A percentile compares a stretch with the other conserved stretches of the same genome.
These are phyloP conservation scores for Notarius lentiginosus DNA, from an alignment of 2,113 vertebrate genomes.

Conservation along the genomic window DNA sequence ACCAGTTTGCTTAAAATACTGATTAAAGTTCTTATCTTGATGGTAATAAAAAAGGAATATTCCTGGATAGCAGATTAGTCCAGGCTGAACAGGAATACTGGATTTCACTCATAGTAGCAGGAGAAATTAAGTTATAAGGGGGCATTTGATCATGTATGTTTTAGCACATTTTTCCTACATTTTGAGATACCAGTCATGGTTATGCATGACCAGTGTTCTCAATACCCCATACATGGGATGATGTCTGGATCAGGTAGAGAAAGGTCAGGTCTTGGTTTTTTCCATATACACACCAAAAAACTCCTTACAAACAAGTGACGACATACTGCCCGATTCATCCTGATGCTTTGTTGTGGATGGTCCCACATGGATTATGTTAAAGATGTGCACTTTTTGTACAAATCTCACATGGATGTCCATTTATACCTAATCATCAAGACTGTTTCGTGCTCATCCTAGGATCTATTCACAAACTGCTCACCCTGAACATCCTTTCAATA, in stretches of 20 bases:
- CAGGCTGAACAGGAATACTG: background rate
- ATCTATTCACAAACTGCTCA: background rate
- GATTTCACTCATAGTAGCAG: background rate
- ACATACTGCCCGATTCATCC: background rate
- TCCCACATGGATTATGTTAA: background rate
- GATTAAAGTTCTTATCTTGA: background rate
- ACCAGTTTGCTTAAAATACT: background rate
- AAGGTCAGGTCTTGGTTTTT: background rate
- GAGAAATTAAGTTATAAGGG: background rate
- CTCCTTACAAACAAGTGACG: background rate
- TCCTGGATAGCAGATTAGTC: background rate
- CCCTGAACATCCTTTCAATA: background rate
- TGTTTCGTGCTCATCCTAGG: background rate
- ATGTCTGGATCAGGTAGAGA: background rate
- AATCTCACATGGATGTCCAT: background rate
- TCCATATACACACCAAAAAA: no score
- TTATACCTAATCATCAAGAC: background rate
- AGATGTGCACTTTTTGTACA: background rate
- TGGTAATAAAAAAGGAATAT: background rate
- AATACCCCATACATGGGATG: background rate
- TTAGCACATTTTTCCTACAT: background rate
- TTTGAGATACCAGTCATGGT: background rate
- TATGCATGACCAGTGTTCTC: background rate
- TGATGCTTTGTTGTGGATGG: background rate
- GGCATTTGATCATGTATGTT: background rate